These are phyloP conservation scores for Napeogenes inachia DNA, from an alignment of 2,888 invertebrate species.

Conservation along the genomic window DNA sequence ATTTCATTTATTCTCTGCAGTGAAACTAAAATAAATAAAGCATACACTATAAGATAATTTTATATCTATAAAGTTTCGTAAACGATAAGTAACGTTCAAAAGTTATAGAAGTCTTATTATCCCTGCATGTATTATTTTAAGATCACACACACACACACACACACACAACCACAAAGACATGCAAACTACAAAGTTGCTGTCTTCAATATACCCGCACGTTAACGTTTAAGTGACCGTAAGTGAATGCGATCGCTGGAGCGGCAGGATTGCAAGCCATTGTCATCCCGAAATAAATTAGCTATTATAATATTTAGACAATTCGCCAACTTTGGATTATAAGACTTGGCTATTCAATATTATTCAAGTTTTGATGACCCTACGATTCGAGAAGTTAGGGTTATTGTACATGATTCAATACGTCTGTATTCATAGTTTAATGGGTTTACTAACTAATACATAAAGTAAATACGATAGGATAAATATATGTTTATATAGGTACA, in stretches of 20 bases:
- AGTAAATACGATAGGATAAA: too few species aligned
- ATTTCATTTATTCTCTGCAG: too few species aligned
- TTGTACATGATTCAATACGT: neutral
- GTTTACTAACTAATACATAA: too few species aligned
- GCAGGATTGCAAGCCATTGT: constrained; percentile 45
- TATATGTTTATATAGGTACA: too few species aligned
- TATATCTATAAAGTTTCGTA: too few species aligned
- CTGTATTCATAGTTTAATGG: neutral
- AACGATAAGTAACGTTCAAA: too few species aligned
- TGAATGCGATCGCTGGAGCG: constrained; percentile 50
- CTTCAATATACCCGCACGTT: constrained; percentile 57
- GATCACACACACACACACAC: too few species aligned
- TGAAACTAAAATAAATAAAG: too few species aligned
- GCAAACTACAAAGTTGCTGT: constrained; percentile 46
- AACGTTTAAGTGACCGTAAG: constrained; percentile 54
- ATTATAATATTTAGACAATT: constrained; percentile 31
- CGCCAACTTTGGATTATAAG: constrained; percentile 25
- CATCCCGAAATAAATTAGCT: constrained; percentile 38
- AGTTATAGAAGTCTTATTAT: too few species aligned
- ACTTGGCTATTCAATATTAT: constrained; percentile 10
- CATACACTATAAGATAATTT: too few species aligned
- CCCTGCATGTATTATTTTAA: too few species aligned
- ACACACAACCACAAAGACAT: constrained; percentile 13
- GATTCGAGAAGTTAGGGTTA: constrained; percentile 1
- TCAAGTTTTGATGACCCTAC: constrained; percentile 3